Percentiles rank a stretch among this genome's conserved stretches.
Evolutionary conservation across 2,113 vertebrate species (phyloP).

Genomic region (Austrofundulus limnaeus): DNA sequence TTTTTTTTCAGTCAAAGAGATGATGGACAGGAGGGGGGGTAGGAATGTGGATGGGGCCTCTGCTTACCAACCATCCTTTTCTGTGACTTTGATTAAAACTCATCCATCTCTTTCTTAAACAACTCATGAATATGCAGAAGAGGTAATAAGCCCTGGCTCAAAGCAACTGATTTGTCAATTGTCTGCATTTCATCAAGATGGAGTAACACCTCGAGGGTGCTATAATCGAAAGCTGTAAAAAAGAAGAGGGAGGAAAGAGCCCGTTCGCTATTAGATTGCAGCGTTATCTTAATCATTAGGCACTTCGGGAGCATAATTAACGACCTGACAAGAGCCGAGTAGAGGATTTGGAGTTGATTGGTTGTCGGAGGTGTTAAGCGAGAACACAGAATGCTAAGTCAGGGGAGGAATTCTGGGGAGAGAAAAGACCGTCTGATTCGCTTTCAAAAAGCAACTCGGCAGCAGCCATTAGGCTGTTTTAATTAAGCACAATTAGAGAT

Average conservation of each 20-base stretch:
- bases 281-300: slow-evolving; percentile 81
- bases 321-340: slow-evolving; percentile 76
- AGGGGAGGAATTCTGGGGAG: slow-evolving; percentile 62
- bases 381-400: slow-evolving; percentile 65
- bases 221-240: slow-evolving; percentile 79
- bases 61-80: slow-evolving; percentile 46
- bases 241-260: slow-evolving; percentile 75
- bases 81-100: slow-evolving; percentile 90
- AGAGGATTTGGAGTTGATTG: slow-evolving; percentile 72
- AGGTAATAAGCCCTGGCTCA: slow-evolving; percentile 64
- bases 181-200: slow-evolving; percentile 84
- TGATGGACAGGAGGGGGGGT: slow-evolving; percentile 23
- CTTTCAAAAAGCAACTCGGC: slow-evolving; percentile 84
- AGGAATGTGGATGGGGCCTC: slow-evolving; percentile 24
- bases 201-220: slow-evolving; percentile 82
- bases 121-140: slow-evolving; percentile 88
- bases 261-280: slow-evolving; percentile 74
- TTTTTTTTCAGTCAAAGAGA: slow-evolving; percentile 42
- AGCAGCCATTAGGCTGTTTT: slow-evolving; percentile 92
- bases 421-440: slow-evolving; percentile 74
- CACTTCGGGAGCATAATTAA: slow-evolving; percentile 81
- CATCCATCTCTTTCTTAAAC: slow-evolving; percentile 64
- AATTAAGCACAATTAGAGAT: slow-evolving; percentile 98
- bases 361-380: slow-evolving; percentile 69
- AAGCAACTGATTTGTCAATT: slow-evolving; percentile 87